Conservation (phyloP, 1,140 invertebrate genomes). For the Rhyacophila brunnea region DNA sequence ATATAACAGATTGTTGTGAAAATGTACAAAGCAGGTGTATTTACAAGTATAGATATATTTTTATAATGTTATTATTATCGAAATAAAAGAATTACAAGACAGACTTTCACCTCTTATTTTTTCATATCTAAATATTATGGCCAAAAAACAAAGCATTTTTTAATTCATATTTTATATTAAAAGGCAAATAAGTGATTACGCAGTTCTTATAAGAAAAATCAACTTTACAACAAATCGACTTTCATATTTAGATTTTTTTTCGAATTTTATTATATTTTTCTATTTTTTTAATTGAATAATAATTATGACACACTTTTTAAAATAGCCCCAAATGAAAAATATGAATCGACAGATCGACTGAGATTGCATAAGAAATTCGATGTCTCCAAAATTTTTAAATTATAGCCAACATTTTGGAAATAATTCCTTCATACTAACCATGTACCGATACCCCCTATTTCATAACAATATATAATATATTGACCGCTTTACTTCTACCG, state of each 20-base stretch:
- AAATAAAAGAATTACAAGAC: slow-evolving; percentile 23
- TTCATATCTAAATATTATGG: slow-evolving; percentile 25
- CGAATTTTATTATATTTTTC: not conserved
- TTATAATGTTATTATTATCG: slow-evolving; percentile 6
- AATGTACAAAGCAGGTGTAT: slow-evolving; percentile 31
- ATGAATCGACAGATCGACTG: no score
- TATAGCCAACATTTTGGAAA: no score
- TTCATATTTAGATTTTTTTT: slow-evolving; percentile 10
- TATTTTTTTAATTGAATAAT: not conserved
- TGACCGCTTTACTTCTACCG: no score
- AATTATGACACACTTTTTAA: no score
- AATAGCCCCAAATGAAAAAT: no score
- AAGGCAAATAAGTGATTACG: not conserved
- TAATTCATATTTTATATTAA: slow-evolving; percentile 3
- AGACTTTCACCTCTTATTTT: slow-evolving; percentile 33
- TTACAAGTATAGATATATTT: slow-evolving; percentile 17
- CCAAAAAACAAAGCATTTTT: slow-evolving; percentile 9
- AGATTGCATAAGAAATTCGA: no score
- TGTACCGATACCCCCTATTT: no score
- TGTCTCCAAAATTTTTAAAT: no score
- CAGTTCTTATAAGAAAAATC: slow-evolving; percentile 10
- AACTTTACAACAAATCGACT: slow-evolving; percentile 26
- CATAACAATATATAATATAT: no score
- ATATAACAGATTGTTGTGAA: slow-evolving; percentile 1
- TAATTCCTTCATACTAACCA: no score